phyloP scores from a whole-genome alignment of 1,140 invertebrate species.

The Achatina immaculata region DNA sequence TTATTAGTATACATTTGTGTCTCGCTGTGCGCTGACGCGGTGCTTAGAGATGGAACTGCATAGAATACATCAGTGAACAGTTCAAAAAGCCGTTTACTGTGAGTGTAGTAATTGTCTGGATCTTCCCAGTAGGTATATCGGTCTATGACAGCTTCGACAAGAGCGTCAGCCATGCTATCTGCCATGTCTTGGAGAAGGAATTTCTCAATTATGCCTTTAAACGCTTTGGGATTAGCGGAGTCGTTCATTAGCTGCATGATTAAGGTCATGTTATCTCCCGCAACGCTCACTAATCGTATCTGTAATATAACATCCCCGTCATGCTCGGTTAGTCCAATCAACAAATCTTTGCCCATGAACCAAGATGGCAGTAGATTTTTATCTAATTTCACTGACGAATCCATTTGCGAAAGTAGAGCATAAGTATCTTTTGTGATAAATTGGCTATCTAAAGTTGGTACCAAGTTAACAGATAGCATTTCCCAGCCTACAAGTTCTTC shows the following conservation, averaged over 20 bases:
- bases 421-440: background rate
- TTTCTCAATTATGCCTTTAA: background rate
- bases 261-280: background rate
- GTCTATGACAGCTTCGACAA: background rate
- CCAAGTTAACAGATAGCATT: background rate
- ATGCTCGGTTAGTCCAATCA: background rate
- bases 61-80: background rate
- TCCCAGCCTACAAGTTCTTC: background rate
- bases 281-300: background rate
- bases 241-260: too few species aligned
- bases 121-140: conserved; percentile 10
- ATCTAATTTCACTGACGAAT: background rate
- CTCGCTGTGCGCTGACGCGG: background rate
- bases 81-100: background rate
- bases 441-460: background rate
- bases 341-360: background rate
- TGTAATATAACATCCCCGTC: background rate
- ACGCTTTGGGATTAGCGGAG: background rate
- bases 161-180: background rate
- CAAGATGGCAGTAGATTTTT: background rate
- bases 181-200: background rate
- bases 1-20: too few species aligned
- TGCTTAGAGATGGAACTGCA: background rate
- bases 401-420: background rate
- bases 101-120: background rate